Percentiles rank a stretch among this genome's conserved stretches.
phyloP scores from a whole-genome alignment of 2,113 vertebrate genomes.

The Syrmaticus mikado region DNA sequence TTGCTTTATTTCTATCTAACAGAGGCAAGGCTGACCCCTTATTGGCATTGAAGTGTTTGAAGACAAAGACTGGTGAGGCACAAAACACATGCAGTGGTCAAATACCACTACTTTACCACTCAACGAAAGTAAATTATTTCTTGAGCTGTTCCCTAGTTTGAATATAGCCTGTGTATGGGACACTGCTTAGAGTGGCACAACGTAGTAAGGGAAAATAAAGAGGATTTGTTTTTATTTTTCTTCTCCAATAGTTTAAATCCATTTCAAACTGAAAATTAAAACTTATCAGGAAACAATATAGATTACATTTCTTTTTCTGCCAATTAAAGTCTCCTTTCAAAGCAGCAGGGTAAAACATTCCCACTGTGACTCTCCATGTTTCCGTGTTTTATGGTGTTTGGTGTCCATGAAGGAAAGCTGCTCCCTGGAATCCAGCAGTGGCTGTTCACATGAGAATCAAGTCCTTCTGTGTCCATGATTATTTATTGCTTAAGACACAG shows the following conservation, averaged over 20 bases:
- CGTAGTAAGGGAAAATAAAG: not conserved
- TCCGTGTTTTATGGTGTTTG: not conserved
- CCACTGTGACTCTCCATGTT: not conserved
- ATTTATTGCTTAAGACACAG: constrained; percentile 32
- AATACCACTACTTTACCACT: not conserved
- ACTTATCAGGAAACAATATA: not conserved
- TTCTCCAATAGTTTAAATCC: not conserved
- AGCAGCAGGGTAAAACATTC: not conserved
- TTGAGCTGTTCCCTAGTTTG: not conserved
- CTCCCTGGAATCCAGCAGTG: not conserved
- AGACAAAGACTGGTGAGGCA: not conserved
- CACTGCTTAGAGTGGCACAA: not conserved
- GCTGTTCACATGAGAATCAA: not conserved
- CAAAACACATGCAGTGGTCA: not conserved
- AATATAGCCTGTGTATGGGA: not conserved
- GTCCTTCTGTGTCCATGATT: not conserved
- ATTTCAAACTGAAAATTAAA: not conserved
- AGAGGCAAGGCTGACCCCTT: not conserved
- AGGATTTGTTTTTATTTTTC: not conserved
- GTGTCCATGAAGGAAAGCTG: not conserved
- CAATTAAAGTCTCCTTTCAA: not conserved
- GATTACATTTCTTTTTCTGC: accelerated
- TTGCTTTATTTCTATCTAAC: not conserved
- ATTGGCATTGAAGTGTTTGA: not conserved
- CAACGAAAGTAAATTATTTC: not conserved